Percentiles rank a stretch among this genome's conserved stretches.
These are phyloP conservation scores for Mus spicilegus DNA, from an alignment of 2,113 vertebrate species.

Conservation along the genomic window DNA sequence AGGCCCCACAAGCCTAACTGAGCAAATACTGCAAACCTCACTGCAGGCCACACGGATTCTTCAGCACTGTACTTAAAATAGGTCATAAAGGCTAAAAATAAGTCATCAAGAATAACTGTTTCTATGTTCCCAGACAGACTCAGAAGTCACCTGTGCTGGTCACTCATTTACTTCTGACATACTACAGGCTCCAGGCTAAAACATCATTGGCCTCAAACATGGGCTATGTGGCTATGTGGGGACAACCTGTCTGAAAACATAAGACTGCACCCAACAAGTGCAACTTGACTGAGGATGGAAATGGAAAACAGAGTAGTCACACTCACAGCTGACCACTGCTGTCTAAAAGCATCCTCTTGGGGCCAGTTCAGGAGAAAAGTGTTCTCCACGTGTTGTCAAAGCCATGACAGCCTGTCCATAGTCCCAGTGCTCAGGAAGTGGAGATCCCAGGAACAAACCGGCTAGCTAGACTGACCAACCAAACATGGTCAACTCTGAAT, in stretches of 20 bases:
- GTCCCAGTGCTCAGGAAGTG: not conserved
- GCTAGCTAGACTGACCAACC: not conserved
- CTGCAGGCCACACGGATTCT: not conserved
- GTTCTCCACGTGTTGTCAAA: not conserved
- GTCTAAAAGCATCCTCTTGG: not conserved
- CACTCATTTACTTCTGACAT: not conserved
- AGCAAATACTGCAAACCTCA: not conserved
- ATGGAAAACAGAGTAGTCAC: not conserved
- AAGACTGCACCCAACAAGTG: not conserved
- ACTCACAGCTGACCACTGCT: not conserved
- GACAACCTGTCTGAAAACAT: not conserved
- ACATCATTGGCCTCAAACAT: not conserved
- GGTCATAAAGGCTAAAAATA: conserved; percentile 34
- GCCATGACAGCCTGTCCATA: not conserved
- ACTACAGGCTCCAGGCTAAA: not conserved
- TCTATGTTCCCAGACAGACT: not conserved
- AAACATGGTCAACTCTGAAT: not conserved
- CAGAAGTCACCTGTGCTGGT: not conserved
- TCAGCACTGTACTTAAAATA: not conserved
- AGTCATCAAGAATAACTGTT: conserved; percentile 12
- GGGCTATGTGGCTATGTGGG: not conserved
- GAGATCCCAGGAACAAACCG: not conserved
- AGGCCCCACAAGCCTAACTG: not conserved
- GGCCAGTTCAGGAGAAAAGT: not conserved
- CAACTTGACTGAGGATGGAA: not conserved